Percentiles rank a stretch among this genome's conserved stretches.
Conservation (phyloP, 1,140 invertebrate species). For the Drosophila prosaltans region DNA sequence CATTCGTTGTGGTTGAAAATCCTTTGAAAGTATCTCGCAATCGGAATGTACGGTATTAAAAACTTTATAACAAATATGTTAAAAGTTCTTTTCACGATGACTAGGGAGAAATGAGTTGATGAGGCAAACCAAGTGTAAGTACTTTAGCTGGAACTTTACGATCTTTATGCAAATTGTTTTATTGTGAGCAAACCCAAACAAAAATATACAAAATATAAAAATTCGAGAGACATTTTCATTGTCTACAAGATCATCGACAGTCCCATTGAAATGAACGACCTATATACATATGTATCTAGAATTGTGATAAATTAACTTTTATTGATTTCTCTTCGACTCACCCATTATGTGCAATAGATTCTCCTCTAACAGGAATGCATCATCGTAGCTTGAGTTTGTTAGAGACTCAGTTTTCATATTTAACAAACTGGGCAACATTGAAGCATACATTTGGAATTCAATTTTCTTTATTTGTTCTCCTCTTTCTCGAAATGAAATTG, state of each 20-base stretch:
- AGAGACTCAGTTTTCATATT: slow-evolving; percentile 81
- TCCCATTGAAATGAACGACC: no score
- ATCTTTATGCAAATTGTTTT: no score
- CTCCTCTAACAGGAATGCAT: slow-evolving; percentile 72
- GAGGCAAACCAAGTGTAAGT: neutral
- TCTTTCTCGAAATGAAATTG: slow-evolving; percentile 15
- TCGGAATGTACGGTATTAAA: no score
- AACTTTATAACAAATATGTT: neutral
- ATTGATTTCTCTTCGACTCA: slow-evolving; percentile 44
- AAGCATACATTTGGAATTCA: slow-evolving; percentile 60
- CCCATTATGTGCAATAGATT: slow-evolving; percentile 80
- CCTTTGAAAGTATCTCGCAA: no score
- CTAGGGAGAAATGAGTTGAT: slow-evolving; percentile 12
- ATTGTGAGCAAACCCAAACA: no score
- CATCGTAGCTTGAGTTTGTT: slow-evolving; percentile 73
- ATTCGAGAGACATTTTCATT: no score
- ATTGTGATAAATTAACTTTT: neutral
- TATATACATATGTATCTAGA: neutral
- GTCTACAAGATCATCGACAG: no score
- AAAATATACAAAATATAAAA: no score
- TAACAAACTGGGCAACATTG: slow-evolving; percentile 75
- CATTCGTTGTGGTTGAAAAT: no score
- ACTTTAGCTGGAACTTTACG: neutral
- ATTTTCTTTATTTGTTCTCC: slow-evolving; percentile 30
- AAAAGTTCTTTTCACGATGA: slow-evolving; percentile 37